Base-by-base conservation (phyloP, 2,113 vertebrate species). In the Tachuris rubrigastra region DNA sequence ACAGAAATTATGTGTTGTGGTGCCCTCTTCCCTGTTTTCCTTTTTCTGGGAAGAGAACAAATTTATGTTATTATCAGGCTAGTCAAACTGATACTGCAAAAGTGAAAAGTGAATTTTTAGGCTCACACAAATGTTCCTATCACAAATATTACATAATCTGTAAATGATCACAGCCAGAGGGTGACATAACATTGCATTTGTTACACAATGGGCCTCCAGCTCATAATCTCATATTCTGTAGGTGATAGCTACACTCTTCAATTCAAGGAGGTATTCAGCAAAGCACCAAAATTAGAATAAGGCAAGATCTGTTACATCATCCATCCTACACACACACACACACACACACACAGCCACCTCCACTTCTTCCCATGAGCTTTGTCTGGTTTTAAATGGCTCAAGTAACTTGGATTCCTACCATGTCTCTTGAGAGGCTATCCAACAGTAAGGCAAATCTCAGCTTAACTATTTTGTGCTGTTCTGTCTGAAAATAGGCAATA, bases 101-200 rank as follows among this genome's bases (percentile, higher is more conserved):
- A 77, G 59, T 68, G 31, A 91, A 93, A 94, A 90, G 68, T 39
- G 7, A 65, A 66, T 33, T 87, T 93, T 85, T 59, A 68, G 41
- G 46, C 63, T 87, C 49, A 37, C 53, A 23, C 14, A 35, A 77
- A 81, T 55, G 39, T 67, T 94, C 9, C 50, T 56, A 1, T 85
- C 78, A 78, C 37, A 71, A 79, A 67, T 0, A 6, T 82, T 87
- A 44, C 59, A 49, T 63, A 87, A 62, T 89, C 71, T 80, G 42
- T 55, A 91, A 89, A 60, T 63, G 52, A 84, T 88, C 72, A 86
- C 37, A 93, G 71, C 58, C 85, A 89, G 72, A 18, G 4, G 1
- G 86, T 95, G 86, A 85, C 84, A 75, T 10, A 92, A 77, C 47
- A 72, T 92, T 88, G 76, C 85, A 92, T 93, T 95, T 94, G 82